Conservation (phyloP, 2,797 vertebrate genomes). For the Cyclopterus lumpus region DNA sequence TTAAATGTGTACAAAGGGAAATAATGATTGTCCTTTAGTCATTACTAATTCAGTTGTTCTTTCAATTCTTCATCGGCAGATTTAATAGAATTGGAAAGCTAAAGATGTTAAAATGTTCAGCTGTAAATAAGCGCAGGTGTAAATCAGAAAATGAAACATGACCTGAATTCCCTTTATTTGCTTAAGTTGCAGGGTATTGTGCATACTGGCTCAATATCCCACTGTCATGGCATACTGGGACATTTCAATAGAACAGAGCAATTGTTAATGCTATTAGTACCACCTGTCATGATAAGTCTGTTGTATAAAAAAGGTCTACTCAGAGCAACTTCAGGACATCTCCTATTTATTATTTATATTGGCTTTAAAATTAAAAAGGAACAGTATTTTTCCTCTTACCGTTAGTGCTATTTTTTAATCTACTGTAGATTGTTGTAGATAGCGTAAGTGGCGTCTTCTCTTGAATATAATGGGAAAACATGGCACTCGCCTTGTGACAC, state of each 20-base stretch:
- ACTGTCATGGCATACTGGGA: no score
- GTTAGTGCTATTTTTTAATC: no score
- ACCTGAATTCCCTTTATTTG: background rate
- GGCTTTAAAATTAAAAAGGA: background rate
- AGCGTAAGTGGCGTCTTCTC: no score
- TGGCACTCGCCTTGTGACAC: no score
- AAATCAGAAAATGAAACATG: conserved; percentile 5
- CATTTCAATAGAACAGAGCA: background rate
- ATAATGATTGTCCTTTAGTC: background rate
- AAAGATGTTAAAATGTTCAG: background rate
- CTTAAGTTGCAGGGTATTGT: background rate
- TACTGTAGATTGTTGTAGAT: no score
- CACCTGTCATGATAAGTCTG: background rate
- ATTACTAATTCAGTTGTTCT: background rate
- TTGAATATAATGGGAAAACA: no score
- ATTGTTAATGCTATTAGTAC: background rate
- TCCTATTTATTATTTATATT: background rate
- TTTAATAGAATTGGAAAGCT: background rate
- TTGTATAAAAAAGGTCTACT: no score
- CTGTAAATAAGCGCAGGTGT: background rate
- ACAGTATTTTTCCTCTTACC: no score
- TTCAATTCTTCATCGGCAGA: background rate
- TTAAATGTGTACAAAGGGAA: background rate
- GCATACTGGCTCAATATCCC: background rate
- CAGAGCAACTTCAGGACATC: background rate